phyloP scores from a whole-genome alignment of 2,113 vertebrate genomes.

The Australoheros scitulus region DNA sequence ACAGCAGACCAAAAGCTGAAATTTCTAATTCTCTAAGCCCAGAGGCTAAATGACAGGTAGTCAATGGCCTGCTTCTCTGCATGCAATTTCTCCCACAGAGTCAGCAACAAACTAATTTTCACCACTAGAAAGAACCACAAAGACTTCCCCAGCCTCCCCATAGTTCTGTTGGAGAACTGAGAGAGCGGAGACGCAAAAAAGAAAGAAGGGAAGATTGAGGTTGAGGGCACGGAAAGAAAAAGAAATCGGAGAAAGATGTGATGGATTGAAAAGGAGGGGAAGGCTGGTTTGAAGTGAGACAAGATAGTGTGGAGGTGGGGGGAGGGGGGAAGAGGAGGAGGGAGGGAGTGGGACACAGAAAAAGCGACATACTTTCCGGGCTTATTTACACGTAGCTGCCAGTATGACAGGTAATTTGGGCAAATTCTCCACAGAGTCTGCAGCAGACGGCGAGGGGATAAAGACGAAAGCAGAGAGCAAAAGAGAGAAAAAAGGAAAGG shows the following conservation, averaged over 20 bases:
- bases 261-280: slow-evolving; percentile 61
- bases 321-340: background rate
- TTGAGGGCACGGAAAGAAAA: slow-evolving; percentile 44
- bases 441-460: slow-evolving; percentile 74
- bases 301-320: slow-evolving; percentile 42
- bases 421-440: slow-evolving; percentile 82
- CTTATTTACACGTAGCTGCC: slow-evolving; percentile 82
- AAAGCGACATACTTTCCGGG: slow-evolving; percentile 71
- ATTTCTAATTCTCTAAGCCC: slow-evolving; percentile 67
- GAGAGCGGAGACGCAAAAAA: slow-evolving; percentile 1
- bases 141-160: slow-evolving; percentile 38
- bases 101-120: slow-evolving; percentile 62
- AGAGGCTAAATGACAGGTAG: slow-evolving; percentile 70
- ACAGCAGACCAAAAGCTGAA: slow-evolving; percentile 27
- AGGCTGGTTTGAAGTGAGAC: slow-evolving; percentile 61
- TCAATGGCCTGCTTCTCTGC: slow-evolving; percentile 64
- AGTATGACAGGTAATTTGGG: slow-evolving; percentile 86
- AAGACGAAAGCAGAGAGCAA: slow-evolving; percentile 73
- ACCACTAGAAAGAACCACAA: slow-evolving; percentile 45
- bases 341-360: slow-evolving; percentile 5
- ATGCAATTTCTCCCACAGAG: slow-evolving; percentile 40
- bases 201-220: slow-evolving; percentile 53
- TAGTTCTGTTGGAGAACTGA: slow-evolving; percentile 34
- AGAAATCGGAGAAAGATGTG: slow-evolving; percentile 51
- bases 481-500: slow-evolving; percentile 50